Conservation (phyloP, 2,113 vertebrate genomes). For the Tor tambroides region DNA sequence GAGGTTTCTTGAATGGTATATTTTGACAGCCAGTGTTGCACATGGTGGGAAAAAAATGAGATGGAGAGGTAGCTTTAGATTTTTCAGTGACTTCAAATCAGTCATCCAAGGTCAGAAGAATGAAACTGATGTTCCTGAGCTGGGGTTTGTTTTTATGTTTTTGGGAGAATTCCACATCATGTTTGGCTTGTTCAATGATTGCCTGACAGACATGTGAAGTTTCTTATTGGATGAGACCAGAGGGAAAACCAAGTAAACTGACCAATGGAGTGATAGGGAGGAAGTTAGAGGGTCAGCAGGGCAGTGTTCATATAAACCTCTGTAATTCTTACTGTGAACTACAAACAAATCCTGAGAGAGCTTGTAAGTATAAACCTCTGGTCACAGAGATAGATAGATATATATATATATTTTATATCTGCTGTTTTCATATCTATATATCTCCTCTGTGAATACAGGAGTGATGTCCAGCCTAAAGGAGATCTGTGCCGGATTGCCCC, state of each 20-base stretch:
- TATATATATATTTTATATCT: not conserved
- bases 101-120: not conserved
- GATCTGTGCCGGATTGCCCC: conserved; percentile 85
- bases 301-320: conserved; percentile 2
- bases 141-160: too few relatives aligned
- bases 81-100: not conserved
- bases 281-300: conserved; percentile 33
- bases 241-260: conserved; percentile 48
- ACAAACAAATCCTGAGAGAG: not conserved
- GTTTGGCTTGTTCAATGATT: conserved; percentile 71
- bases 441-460: conserved; percentile 14
- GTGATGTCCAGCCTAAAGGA: conserved; percentile 81
- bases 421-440: not conserved
- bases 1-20: not conserved
- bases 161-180: conserved; percentile 53
- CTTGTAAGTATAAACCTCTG: conserved; percentile 12
- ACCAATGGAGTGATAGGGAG: conserved; percentile 64
- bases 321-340: not conserved
- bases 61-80: not conserved
- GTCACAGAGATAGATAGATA: too few relatives aligned
- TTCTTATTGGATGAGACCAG: conserved; percentile 64
- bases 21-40: not conserved
- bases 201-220: conserved; percentile 51
- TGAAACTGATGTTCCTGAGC: not conserved
- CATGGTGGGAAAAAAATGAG: not conserved